A percentile compares a stretch with the other conserved stretches of the same genome.
phyloP scores from a whole-genome alignment of 2,113 vertebrate species.

The Forbesichthys papilliferus region DNA sequence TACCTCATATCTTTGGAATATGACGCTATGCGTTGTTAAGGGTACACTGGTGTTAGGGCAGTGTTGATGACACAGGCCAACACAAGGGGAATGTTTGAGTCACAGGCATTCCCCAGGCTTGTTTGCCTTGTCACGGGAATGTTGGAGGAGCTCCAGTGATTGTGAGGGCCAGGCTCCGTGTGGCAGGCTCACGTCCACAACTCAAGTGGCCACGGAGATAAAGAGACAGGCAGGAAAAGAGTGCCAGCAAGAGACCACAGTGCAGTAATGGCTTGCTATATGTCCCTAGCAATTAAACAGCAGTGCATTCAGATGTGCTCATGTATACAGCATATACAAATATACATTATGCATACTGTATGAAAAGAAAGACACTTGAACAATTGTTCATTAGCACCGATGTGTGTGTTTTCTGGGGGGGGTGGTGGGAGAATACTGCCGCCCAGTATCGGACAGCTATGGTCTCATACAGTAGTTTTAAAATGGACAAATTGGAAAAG shows the following conservation, averaged over 20 bases:
- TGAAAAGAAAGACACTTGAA: background rate
- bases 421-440: too few species aligned
- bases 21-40: slow-evolving; percentile 43
- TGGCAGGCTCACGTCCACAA: slow-evolving; percentile 58
- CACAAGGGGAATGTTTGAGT: slow-evolving; percentile 65
- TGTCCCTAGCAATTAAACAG: background rate
- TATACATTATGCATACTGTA: background rate
- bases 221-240: slow-evolving; percentile 43
- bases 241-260: slow-evolving; percentile 48
- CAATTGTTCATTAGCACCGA: background rate
- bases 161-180: slow-evolving; percentile 63
- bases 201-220: slow-evolving; percentile 67
- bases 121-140: slow-evolving; percentile 65
- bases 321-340: background rate
- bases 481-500: too few species aligned
- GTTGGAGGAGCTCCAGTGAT: slow-evolving; percentile 77
- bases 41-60: slow-evolving; percentile 43
- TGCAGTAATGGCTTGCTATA: slow-evolving; percentile 14
- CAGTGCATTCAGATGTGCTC: background rate
- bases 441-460: too few species aligned
- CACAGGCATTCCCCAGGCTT: slow-evolving; percentile 62
- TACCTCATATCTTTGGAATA: background rate
- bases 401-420: background rate
- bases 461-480: too few species aligned
- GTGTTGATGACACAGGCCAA: slow-evolving; percentile 40